Evolutionary conservation across 1,140 invertebrate species (phyloP).

Genomic region (Olivierus martensii): DNA sequence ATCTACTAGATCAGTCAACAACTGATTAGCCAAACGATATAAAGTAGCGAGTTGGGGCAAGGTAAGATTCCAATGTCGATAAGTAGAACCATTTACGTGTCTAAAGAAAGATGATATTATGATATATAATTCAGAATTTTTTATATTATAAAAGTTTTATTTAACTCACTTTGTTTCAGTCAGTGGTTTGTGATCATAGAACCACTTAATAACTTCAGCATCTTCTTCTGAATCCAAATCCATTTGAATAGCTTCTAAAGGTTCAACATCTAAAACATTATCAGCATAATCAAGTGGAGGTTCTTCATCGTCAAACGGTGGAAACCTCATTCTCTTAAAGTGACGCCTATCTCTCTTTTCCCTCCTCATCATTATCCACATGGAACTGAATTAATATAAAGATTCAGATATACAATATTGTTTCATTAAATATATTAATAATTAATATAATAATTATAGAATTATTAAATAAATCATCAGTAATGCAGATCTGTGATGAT

Average conservation of each 20-base stretch:
- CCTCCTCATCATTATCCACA: conserved; percentile 99
- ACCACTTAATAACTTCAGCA: conserved; percentile 62
- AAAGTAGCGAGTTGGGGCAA: conserved; percentile 95
- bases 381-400: conserved; percentile 67
- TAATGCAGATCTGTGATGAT: no score
- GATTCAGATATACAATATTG: no score
- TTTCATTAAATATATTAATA: no score
- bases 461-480: no score
- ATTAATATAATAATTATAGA: no score
- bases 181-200: conserved; percentile 96
- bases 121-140: no score
- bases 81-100: conserved; percentile 93
- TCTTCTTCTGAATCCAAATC: conserved; percentile 82
- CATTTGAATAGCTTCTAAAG: conserved; percentile 97
- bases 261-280: conserved; percentile 97
- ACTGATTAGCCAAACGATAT: conserved; percentile 92
- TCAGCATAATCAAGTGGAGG: conserved; percentile 98
- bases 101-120: no score
- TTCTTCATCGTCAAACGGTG: conserved; percentile 99
- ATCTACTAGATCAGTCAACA: conserved; percentile 97
- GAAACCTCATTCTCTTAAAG: conserved; percentile 99
- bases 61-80: conserved; percentile 86
- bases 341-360: conserved; percentile 97
- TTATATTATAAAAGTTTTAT: no score
- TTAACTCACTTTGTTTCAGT: conserved; percentile 55